Base-by-base conservation (phyloP, 2,113 vertebrate species). In the Embiotoca jacksoni region DNA sequence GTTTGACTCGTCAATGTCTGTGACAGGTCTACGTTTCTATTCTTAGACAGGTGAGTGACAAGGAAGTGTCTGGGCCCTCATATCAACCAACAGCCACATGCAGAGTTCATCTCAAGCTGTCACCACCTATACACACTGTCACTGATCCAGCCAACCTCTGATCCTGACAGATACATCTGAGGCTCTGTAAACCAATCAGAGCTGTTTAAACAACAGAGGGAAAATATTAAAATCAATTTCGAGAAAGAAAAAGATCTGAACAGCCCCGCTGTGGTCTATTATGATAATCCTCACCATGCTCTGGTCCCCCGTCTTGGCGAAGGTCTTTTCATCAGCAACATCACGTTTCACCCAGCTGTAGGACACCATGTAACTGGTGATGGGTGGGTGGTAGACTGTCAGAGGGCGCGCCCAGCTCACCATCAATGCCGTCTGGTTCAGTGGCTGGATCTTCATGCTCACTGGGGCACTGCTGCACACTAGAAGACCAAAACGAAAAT, bases 271-370 rank as follows among this genome's bases (percentile, higher is more conserved):
- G 5, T 13, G 6, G 33, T n/a, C 7, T 47, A 2, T 15, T 15
- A 3, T 9, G 10, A 14, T 39, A 31, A 7, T 3, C 9, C 95
- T 96, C 94, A 99, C 98, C 96, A 97, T 95, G 83, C 96, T 97
- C 82, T 97, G 97, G 94, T 98, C 97, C 31, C 96, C 97, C 61
- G 96, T 97, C 94, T 99, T 98, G 6, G 95, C 97, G 84, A 98
- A 99, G 2, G 97, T 98, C 90, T 96, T 98, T 90, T 99, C 98
- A 76, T 98, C 96, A 44, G 97, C 94, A 0, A 97, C 93, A 9
- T 99, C 97, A 0, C 97, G 97, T 92, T 97, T 99, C 91, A 95
- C 96, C 97, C 98, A 99, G 94, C 98, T 99, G 84, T 99, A 99
- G 67, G 98, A 99, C 72, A 99, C 96, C 95, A 98, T 95, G 90